Evolutionary conservation across 2,113 vertebrate genomes (phyloP).

Genomic region (Chauna torquata): DNA sequence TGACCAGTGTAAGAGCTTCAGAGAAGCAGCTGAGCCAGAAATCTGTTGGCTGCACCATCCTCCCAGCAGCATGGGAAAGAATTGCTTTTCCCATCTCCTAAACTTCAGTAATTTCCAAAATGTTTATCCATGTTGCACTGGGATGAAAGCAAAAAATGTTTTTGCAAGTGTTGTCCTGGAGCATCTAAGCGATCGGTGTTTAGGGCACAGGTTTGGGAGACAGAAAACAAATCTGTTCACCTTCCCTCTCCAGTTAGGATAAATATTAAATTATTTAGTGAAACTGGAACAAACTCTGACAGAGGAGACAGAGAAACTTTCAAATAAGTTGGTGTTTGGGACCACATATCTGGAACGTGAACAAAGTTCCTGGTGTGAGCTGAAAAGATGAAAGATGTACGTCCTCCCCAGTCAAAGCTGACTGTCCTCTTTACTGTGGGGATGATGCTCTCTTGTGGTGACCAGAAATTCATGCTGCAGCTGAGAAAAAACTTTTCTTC

Average conservation of each 20-base stretch:
- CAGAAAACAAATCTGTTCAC: neutral
- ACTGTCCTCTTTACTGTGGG: neutral
- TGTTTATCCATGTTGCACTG: neutral
- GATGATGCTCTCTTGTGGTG: neutral
- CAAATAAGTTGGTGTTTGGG: neutral
- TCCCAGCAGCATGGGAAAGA: constrained; percentile 5
- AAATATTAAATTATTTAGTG: neutral
- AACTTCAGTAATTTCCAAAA: constrained; percentile 22
- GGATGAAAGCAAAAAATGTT: neutral
- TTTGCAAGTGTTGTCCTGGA: neutral
- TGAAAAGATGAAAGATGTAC: rapidly evolving
- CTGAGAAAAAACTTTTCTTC: neutral
- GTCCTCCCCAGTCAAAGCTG: neutral
- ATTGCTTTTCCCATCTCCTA: neutral
- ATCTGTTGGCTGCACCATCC: neutral
- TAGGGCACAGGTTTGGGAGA: neutral
- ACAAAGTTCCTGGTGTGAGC: neutral
- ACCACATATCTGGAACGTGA: neutral
- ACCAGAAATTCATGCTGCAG: neutral
- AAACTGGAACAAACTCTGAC: neutral
- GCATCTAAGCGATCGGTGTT: neutral
- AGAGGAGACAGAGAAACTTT: neutral
- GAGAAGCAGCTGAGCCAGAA: constrained; percentile 36
- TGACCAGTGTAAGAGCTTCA: neutral
- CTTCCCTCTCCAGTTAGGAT: neutral